Evolutionary conservation across 1,140 invertebrate genomes (phyloP).

Genomic region (Halyomorpha halys): DNA sequence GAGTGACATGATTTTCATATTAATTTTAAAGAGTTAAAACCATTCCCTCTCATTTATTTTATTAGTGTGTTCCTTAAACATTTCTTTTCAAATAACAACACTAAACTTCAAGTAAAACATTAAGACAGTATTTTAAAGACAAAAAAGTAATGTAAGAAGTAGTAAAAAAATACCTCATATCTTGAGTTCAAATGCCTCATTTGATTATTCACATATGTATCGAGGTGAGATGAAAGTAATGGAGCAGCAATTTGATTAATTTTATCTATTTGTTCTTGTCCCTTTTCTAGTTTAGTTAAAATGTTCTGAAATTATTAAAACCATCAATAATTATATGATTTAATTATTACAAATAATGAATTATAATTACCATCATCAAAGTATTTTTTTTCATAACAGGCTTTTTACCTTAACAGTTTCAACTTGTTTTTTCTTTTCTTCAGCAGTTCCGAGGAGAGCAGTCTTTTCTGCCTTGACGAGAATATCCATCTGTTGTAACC

Average conservation of each 20-base stretch:
- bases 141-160: no score
- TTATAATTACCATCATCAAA: not conserved
- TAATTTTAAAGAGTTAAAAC: no score
- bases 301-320: constrained; percentile 46
- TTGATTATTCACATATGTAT: constrained; percentile 85
- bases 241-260: constrained; percentile 64
- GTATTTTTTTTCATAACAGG: not conserved
- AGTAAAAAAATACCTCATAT: constrained; percentile 55
- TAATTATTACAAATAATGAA: not conserved
- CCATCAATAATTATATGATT: not conserved
- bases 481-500: constrained; percentile 88
- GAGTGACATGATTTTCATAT: no score
- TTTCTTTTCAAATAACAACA: no score
- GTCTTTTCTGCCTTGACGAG: constrained; percentile 83
- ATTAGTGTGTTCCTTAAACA: no score
- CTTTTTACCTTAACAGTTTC: constrained; percentile 49
- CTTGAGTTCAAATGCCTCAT: constrained; percentile 79
- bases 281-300: constrained; percentile 59
- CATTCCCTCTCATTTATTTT: no score
- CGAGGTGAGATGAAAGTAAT: constrained; percentile 70
- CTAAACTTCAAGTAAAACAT: no score
- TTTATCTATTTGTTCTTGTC: constrained; percentile 73
- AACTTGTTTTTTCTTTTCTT: constrained; percentile 78
- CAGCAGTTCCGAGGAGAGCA: constrained; percentile 63
- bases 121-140: no score